phyloP scores from a whole-genome alignment of 2,797 vertebrate species.

The Dromococcyx pavoninus region DNA sequence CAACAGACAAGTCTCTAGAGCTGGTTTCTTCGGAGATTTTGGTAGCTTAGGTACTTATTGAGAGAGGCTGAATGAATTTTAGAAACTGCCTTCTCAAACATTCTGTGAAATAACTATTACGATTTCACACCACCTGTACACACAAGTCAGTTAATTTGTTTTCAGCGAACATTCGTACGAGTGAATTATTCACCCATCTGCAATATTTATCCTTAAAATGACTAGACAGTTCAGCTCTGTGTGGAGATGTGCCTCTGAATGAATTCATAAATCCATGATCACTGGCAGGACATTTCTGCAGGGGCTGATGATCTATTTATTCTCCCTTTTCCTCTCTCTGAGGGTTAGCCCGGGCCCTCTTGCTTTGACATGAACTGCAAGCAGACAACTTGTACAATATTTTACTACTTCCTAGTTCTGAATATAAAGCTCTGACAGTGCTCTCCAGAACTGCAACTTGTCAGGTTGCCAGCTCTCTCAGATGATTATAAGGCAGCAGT shows the following conservation, averaged over 20 bases:
- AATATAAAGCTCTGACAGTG: background rate
- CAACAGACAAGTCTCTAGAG: background rate
- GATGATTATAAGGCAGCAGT: background rate
- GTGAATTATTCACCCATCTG: constrained; percentile 68
- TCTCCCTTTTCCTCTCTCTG: constrained; percentile 27
- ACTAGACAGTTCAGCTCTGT: constrained; percentile 22
- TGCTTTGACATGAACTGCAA: constrained; percentile 17
- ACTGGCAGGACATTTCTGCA: constrained; percentile 41
- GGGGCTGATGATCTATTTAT: constrained; percentile 51
- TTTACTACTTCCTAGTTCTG: constrained; percentile 7
- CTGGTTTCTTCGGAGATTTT: background rate
- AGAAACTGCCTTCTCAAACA: background rate
- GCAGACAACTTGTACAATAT: background rate
- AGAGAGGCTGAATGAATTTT: background rate
- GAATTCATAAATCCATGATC: constrained; percentile 24
- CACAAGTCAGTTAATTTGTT: constrained; percentile 56
- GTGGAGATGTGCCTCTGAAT: background rate
- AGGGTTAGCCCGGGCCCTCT: constrained; percentile 20
- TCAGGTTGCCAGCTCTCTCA: background rate
- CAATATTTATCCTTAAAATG: constrained; percentile 65
- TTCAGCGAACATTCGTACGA: constrained; percentile 40
- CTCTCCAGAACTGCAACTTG: background rate
- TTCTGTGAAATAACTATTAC: constrained; percentile 23
- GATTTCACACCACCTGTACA: constrained; percentile 22
- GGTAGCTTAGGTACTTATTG: background rate